Percentiles rank a stretch among this genome's conserved stretches.
Evolutionary conservation across 2,113 vertebrate species (phyloP).

Genomic region (Quiscalus mexicanus): DNA sequence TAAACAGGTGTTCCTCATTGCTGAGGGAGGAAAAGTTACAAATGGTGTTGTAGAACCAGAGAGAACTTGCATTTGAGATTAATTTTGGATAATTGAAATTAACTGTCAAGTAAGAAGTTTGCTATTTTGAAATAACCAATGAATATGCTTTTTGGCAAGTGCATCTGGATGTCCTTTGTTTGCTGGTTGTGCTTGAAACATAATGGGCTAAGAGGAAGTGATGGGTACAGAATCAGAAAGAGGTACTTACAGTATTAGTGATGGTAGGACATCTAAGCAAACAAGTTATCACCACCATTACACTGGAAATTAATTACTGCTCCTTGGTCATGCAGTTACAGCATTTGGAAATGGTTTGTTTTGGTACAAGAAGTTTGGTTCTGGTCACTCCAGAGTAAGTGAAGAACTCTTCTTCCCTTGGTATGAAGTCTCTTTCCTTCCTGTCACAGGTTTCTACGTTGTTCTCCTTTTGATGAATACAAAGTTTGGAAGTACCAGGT

Average conservation of each 20-base stretch:
- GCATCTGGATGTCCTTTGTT: background rate
- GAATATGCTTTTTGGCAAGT: background rate
- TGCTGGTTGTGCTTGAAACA: background rate
- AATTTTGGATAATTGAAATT: background rate
- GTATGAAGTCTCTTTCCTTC: background rate
- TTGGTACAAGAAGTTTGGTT: background rate
- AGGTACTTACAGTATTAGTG: background rate
- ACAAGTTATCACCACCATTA: background rate
- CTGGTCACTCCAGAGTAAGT: background rate
- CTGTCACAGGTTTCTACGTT: slow-evolving; percentile 86
- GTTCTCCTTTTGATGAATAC: slow-evolving; percentile 92
- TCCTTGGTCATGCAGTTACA: background rate
- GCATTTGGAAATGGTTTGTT: background rate
- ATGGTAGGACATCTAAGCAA: background rate
- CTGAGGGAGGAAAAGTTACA: background rate
- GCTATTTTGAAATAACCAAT: background rate
- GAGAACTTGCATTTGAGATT: background rate
- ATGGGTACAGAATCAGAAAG: background rate
- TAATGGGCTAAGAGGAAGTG: background rate
- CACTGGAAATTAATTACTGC: background rate
- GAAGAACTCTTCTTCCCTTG: background rate
- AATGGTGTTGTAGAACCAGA: background rate
- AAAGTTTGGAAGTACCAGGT: slow-evolving; percentile 94
- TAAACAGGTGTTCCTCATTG: background rate
- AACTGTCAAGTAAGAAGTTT: background rate